Evolutionary conservation across 1,140 invertebrate genomes (phyloP).

Genomic region (Penaeus indicus): DNA sequence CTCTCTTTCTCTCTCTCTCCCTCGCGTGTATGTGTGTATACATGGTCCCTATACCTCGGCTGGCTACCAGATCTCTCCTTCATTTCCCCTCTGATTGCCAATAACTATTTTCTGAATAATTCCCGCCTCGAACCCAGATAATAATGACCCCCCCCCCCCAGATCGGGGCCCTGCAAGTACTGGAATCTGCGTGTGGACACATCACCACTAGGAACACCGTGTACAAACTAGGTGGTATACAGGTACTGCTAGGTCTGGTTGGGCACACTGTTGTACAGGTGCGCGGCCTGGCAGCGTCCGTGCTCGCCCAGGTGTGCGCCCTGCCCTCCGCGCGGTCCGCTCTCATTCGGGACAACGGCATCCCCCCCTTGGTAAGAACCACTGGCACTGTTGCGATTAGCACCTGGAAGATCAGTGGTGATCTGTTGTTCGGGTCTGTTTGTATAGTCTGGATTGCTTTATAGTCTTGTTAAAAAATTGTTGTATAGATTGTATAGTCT

Average conservation of each 20-base stretch:
- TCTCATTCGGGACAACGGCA: constrained; percentile 41
- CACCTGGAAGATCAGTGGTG: too few species aligned
- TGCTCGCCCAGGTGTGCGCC: constrained; percentile 59
- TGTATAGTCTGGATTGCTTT: too few species aligned
- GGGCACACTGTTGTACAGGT: constrained; percentile 59
- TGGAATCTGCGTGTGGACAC: constrained; percentile 62
- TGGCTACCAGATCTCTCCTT: too few species aligned
- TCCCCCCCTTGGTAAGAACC: constrained; percentile 18
- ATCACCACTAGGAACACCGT: constrained; percentile 41
- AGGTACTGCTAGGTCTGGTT: constrained; percentile 61
- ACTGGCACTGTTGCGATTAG: too few species aligned
- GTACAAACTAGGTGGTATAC: constrained; percentile 54
- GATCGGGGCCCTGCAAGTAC: constrained; percentile 64
- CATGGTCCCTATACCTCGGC: neutral
- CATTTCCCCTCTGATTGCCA: too few species aligned
- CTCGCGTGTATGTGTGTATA: neutral
- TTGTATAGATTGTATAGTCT: too few species aligned
- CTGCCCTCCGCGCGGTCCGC: constrained; percentile 34
- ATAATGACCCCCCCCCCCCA: neutral
- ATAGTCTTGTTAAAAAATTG: too few species aligned
- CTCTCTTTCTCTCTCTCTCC: neutral
- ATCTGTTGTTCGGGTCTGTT: too few species aligned
- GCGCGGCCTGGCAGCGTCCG: constrained; percentile 59
- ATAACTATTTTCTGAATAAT: too few species aligned
- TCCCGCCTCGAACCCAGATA: too few species aligned